phyloP scores from a whole-genome alignment of 2,113 vertebrate species.

The Tichodroma muraria region DNA sequence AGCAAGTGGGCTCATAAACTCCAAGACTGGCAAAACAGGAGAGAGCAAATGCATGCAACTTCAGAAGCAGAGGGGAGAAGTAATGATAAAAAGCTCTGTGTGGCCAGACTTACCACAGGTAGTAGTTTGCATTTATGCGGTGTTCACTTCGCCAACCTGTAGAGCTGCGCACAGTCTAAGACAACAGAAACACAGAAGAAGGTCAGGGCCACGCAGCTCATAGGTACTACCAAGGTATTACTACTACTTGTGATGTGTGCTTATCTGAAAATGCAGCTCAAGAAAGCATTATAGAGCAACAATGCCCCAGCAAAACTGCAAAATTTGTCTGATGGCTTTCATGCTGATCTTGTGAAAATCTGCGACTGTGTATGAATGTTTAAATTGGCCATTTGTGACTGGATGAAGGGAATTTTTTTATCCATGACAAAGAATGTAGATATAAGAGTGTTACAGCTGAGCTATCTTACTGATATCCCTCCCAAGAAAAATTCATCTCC shows the following conservation, averaged over 20 bases:
- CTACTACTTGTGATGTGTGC: background rate
- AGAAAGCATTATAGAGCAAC: background rate
- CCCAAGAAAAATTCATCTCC: background rate
- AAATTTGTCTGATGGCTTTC: background rate
- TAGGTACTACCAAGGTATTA: background rate
- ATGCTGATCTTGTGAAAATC: background rate
- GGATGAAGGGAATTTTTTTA: background rate
- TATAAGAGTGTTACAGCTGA: background rate
- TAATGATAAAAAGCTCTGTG: background rate
- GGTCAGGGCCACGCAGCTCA: background rate
- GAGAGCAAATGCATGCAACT: background rate
- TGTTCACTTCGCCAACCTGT: background rate
- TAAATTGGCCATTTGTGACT: background rate
- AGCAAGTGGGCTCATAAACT: background rate
- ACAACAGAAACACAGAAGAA: background rate
- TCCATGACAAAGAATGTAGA: background rate
- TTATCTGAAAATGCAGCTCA: background rate
- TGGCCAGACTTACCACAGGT: background rate
- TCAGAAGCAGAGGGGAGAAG: background rate
- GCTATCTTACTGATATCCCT: background rate
- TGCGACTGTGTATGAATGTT: background rate
- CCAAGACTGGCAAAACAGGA: background rate
- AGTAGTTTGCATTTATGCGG: background rate
- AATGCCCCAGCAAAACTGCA: background rate
- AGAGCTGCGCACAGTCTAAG: background rate